These are phyloP conservation scores for Connochaetes taurinus DNA, from an alignment of 2,113 vertebrate species.

Conservation along the genomic window DNA sequence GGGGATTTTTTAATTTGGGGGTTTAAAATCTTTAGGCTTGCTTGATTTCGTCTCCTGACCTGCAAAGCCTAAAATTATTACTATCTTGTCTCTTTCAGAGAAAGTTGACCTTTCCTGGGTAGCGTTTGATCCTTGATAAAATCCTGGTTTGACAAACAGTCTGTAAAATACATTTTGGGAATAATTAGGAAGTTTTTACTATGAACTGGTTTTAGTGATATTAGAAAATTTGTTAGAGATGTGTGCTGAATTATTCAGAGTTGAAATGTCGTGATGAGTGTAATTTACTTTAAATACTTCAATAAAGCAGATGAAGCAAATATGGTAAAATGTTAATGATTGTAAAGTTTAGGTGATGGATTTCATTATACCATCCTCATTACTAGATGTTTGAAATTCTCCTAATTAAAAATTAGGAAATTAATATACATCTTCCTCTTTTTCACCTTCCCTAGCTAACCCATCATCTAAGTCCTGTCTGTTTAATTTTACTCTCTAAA, in stretches of 20 bases:
- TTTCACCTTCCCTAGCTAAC: background rate
- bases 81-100: background rate
- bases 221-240: background rate
- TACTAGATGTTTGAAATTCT: background rate
- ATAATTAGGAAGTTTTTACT: background rate
- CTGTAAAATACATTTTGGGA: background rate
- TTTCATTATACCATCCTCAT: background rate
- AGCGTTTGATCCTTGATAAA: background rate
- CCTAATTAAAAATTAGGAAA: conserved; percentile 25
- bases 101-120: background rate
- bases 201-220: background rate
- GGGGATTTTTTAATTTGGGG: background rate
- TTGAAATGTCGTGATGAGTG: conserved; percentile 11
- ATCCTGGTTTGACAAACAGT: background rate
- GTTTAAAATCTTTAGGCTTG: background rate
- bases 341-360: background rate
- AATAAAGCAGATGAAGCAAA: conserved; percentile 50
- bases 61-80: background rate
- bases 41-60: background rate
- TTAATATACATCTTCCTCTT: background rate
- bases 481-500: background rate
- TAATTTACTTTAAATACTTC: conserved; percentile 41
- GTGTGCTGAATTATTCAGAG: conserved; percentile 26
- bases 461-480: background rate
- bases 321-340: background rate